Conservation (phyloP, 2,888 invertebrate species). For the Ormyrus labotus region DNA sequence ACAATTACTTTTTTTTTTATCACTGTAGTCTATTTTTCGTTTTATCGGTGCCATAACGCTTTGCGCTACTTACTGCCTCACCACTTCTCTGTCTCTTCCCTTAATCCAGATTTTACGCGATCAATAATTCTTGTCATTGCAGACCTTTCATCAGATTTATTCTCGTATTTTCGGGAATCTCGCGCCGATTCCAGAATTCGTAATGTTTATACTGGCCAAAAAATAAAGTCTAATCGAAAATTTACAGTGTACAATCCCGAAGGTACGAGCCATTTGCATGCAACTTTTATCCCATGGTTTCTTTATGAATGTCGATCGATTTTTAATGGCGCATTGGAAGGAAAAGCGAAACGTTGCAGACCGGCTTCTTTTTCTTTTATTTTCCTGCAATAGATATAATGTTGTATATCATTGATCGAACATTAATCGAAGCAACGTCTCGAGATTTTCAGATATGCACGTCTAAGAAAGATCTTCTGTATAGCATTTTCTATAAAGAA, state of each 20-base stretch:
- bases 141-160: neutral
- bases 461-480: slow-evolving; percentile 9
- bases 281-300: slow-evolving; percentile 1
- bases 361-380: neutral
- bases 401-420: neutral
- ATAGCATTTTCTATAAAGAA: neutral
- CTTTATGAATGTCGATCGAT: neutral
- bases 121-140: neutral
- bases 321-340: neutral
- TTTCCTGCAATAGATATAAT: slow-evolving; percentile 6
- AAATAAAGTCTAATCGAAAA: neutral
- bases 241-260: neutral
- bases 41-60: slow-evolving; percentile 42
- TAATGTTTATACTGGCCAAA: neutral
- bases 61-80: slow-evolving; percentile 37
- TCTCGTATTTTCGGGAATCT: slow-evolving; percentile 14
- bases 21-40: neutral
- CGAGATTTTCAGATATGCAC: slow-evolving; percentile 36
- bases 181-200: neutral
- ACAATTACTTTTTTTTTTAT: slow-evolving; percentile 7
- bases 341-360: slow-evolving; percentile 22
- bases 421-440: slow-evolving; percentile 30
- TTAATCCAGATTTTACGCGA: slow-evolving; percentile 7
- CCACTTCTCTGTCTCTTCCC: neutral
- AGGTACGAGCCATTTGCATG: slow-evolving; percentile 18